These are phyloP conservation scores for Nysson spinosus DNA, from an alignment of 2,888 invertebrate species.

Conservation along the genomic window DNA sequence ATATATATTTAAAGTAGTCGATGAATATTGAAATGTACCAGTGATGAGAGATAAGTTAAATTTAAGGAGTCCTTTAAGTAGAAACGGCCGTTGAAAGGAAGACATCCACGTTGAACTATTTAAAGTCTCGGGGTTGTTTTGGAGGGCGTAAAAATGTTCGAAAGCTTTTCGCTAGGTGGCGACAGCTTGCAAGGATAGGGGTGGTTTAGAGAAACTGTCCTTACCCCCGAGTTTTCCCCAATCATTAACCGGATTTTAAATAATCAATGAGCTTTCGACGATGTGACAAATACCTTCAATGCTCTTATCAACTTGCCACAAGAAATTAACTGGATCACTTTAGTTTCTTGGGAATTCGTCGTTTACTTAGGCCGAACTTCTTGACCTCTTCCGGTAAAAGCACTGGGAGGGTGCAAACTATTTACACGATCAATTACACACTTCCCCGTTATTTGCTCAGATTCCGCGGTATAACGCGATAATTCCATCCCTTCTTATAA, in stretches of 20 bases:
- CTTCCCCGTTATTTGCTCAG: no score
- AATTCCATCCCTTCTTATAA: no score
- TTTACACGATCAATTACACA: neutral
- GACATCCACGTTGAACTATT: neutral
- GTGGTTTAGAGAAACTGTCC: constrained; percentile 28
- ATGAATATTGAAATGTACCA: no score
- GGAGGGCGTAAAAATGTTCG: constrained; percentile 49
- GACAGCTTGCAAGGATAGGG: constrained; percentile 47
- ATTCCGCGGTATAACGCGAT: no score
- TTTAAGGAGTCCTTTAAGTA: no score
- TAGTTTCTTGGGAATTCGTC: constrained; percentile 2
- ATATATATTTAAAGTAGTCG: no score
- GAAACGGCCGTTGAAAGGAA: constrained; percentile 3
- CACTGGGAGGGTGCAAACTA: constrained; percentile 10
- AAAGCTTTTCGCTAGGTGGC: constrained; percentile 58
- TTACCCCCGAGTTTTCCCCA: constrained; percentile 9
- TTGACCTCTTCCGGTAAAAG: constrained; percentile 27
- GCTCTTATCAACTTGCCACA: neutral
- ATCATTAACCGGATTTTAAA: constrained; percentile 32
- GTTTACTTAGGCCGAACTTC: constrained; percentile 7
- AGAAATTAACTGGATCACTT: constrained; percentile 9
- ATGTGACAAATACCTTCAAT: neutral
- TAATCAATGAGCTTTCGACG: constrained; percentile 14
- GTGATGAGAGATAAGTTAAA: no score
- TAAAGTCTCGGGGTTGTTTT: constrained; percentile 16